These are phyloP conservation scores for Vollenhovia emeryi DNA, from an alignment of 1,140 invertebrate genomes.

Conservation along the genomic window DNA sequence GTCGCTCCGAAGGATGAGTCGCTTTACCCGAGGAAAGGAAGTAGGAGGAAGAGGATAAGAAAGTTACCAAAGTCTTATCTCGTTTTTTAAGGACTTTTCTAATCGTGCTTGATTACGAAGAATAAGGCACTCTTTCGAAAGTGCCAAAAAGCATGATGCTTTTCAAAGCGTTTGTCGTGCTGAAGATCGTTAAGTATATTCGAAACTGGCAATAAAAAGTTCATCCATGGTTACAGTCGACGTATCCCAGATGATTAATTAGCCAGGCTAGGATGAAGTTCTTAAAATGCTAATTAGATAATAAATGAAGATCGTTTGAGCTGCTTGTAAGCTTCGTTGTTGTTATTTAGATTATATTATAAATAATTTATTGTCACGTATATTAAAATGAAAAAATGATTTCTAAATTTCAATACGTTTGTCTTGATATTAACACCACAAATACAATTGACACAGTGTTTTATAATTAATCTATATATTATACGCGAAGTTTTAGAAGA, in stretches of 20 bases:
- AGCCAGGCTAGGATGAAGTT: background rate
- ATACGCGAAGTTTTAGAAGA: background rate
- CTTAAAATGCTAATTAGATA: background rate
- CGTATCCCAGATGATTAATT: background rate
- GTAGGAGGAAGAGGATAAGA: background rate
- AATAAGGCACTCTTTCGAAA: slow-evolving; percentile 26
- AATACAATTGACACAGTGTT: background rate
- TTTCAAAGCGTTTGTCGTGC: background rate
- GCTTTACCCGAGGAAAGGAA: background rate
- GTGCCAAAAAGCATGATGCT: slow-evolving; percentile 7
- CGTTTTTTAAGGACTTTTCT: slow-evolving; percentile 5
- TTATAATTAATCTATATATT: background rate
- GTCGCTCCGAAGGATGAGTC: slow-evolving; percentile 2
- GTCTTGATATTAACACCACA: background rate
- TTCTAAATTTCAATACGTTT: background rate
- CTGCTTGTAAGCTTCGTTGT: background rate
- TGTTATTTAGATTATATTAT: slow-evolving; percentile 16
- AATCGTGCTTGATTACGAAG: slow-evolving; percentile 16
- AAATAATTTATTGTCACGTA: slow-evolving; percentile 36
- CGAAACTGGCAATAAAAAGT: background rate
- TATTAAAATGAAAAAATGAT: background rate
- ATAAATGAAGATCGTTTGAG: background rate
- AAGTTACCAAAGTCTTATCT: slow-evolving; percentile 45
- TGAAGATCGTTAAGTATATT: background rate
- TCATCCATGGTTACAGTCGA: background rate